Base-by-base conservation (phyloP, 2,797 vertebrate species). In the Pangasius mekongensis region DNA sequence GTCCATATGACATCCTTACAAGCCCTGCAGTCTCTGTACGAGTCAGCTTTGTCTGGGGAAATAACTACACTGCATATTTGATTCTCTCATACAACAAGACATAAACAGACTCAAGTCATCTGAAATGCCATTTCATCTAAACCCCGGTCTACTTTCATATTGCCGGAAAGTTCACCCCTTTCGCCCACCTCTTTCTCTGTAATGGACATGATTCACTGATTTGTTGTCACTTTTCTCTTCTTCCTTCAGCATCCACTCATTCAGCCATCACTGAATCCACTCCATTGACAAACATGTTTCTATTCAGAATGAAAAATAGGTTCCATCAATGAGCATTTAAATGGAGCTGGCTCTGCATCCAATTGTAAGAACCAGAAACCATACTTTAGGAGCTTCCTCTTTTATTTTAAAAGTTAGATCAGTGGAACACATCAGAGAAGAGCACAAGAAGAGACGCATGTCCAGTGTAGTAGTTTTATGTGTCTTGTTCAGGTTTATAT, bases 21-120 rank as follows among this genome's bases (percentile, higher is more conserved):
- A 85, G 8, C 22, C 52, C n/a, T 43, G 30, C 49, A 58, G 22
- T 89, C 89, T 88, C 91, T 83, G 88, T 64, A 54, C 87, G 88
- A 88, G 86, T 74, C 81, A 80, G 77, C 81, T 86, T 67, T 64
- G 88, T 82, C 87, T 88, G 89, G 91, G 87, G 88, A 89, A 89
- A 88, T 89, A 90, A 85, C 36, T 85, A 60, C 73, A 85, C 86
- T 77, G 60, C 54, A 64, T 89, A 69, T 56, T 88, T 88, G 84
- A 78, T 87, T 86, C 73, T 73, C 86, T 91, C 88, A 39, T 60
- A 73, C 64, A 80, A 89, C 66, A 86, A 87, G 81, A 33, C 22
- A 69, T 47, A 54, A 80, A 43, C 83, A 87, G 52, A 84, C 83
- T 30, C 78, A 86, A 83, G 87, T 27, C 33, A n/a, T 43, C 56